Conservation (phyloP, 2,888 invertebrate genomes). For the Leucophenga maculata region DNA sequence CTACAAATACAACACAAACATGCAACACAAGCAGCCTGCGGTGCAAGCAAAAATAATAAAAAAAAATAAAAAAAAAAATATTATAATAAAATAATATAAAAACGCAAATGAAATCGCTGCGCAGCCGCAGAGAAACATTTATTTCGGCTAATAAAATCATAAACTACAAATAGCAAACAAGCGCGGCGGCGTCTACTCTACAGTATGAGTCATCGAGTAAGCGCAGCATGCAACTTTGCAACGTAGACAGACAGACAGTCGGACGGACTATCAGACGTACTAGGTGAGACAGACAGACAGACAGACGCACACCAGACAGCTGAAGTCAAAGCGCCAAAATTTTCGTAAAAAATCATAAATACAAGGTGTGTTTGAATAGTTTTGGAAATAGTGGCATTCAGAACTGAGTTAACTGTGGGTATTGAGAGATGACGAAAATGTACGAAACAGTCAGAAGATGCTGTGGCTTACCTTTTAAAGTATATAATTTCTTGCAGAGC, state of each 20-base stretch:
- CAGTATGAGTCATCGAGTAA: conserved; percentile 48
- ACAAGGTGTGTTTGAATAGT: too few species aligned
- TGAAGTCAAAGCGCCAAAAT: too few species aligned
- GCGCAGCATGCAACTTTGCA: conserved; percentile 36
- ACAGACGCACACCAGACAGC: too few species aligned
- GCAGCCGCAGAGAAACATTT: conserved; percentile 45
- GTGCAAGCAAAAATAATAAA: conserved; percentile 42
- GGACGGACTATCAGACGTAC: neutral
- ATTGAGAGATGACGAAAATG: too few species aligned
- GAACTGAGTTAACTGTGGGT: too few species aligned
- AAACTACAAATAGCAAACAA: conserved; percentile 56
- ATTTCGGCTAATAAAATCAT: conserved; percentile 67
- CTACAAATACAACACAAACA: conserved; percentile 24
- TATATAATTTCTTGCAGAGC: too few species aligned
- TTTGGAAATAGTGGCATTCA: too few species aligned
- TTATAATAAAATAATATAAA: conserved; percentile 21
- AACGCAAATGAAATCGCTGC: neutral
- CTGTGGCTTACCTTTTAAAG: too few species aligned
- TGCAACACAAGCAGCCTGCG: conserved; percentile 52
- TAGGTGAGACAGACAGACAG: neutral
- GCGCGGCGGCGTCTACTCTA: conserved; percentile 45
- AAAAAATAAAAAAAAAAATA: conserved; percentile 17
- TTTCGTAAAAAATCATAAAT: too few species aligned
- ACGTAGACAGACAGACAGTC: conserved; percentile 43
- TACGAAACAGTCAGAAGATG: too few species aligned